Conservation (phyloP, 2,888 invertebrate species). For the Amblyteles armatorius region DNA sequence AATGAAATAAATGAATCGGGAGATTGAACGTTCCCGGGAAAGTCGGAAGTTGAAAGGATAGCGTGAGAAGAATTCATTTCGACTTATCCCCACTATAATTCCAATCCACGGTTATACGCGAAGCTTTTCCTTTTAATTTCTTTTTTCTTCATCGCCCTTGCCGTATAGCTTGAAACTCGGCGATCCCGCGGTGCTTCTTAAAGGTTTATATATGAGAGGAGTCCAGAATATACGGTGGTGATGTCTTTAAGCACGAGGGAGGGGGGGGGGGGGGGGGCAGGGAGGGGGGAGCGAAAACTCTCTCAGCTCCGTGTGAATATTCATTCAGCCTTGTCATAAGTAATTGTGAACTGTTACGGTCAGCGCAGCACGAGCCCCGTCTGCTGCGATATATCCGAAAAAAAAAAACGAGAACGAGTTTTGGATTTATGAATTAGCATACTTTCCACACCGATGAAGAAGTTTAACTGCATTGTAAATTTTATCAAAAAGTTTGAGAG, state of each 20-base stretch:
- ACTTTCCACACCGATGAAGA: constrained; percentile 18
- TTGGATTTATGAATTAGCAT: constrained; percentile 56
- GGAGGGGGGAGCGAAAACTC: constrained; percentile 24
- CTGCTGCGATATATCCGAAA: constrained; percentile 34
- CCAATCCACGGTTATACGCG: constrained; percentile 53
- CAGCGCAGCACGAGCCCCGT: background rate
- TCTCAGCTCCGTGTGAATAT: constrained; percentile 63
- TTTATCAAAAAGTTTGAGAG: background rate
- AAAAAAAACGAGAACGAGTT: constrained; percentile 15
- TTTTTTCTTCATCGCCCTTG: constrained; percentile 13
- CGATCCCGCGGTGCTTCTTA: constrained; percentile 51
- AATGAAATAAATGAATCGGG: constrained; percentile 61
- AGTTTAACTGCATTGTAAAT: constrained; percentile 51
- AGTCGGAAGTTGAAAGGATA: constrained; percentile 56
- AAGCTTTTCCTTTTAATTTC: constrained; percentile 15
- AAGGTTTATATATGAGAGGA: constrained; percentile 30
- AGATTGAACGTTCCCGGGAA: constrained; percentile 53
- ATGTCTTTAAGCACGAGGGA: background rate
- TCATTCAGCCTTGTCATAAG: constrained; percentile 57
- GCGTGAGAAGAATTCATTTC: constrained; percentile 60
- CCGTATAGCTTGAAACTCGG: constrained; percentile 43
- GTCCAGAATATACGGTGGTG: constrained; percentile 42
- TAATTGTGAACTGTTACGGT: constrained; percentile 41
- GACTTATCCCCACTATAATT: constrained; percentile 48
- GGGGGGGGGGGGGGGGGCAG: background rate